Evolutionary conservation across 2,113 vertebrate species (phyloP).

Genomic region (Sarotherodon lohbergeri): DNA sequence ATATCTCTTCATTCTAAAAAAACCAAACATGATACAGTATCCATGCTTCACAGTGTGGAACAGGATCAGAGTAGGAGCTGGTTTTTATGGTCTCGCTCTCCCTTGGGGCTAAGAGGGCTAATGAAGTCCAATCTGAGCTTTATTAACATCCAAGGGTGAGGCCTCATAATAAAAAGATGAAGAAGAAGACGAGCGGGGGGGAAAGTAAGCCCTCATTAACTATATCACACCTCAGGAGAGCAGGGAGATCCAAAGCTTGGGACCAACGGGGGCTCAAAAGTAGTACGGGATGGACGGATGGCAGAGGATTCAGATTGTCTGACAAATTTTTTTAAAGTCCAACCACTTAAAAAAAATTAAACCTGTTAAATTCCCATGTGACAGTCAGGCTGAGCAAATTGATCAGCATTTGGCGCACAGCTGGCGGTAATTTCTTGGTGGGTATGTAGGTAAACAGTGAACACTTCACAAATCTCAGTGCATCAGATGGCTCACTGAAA

Average conservation of each 20-base stretch:
- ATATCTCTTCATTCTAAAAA: slow-evolving; percentile 18
- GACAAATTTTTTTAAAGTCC: neutral
- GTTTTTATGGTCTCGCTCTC: slow-evolving; percentile 38
- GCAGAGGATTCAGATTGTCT: neutral
- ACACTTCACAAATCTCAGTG: neutral
- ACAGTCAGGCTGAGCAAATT: neutral
- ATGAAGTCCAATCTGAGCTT: slow-evolving; percentile 64
- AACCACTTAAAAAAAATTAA: neutral
- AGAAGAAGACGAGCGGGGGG: neutral
- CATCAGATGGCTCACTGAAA: neutral
- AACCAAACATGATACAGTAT: slow-evolving; percentile 31
- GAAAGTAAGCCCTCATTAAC: slow-evolving; percentile 40
- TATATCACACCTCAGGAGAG: slow-evolving; percentile 21
- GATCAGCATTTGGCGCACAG: slow-evolving; percentile 23
- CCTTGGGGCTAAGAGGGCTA: slow-evolving; percentile 43
- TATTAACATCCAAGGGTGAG: slow-evolving; percentile 53
- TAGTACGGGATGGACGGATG: neutral
- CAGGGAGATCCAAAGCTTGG: slow-evolving; percentile 6
- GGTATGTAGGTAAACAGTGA: neutral
- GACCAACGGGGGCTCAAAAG: neutral
- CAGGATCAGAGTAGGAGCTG: slow-evolving; percentile 5
- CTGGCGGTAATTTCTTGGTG: slow-evolving; percentile 8
- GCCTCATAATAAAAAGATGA: slow-evolving; percentile 21
- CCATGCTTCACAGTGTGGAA: slow-evolving; percentile 32
- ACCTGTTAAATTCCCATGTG: slow-evolving; percentile 1